phyloP scores from a whole-genome alignment of 2,113 vertebrate genomes.

The Sturnus vulgaris region DNA sequence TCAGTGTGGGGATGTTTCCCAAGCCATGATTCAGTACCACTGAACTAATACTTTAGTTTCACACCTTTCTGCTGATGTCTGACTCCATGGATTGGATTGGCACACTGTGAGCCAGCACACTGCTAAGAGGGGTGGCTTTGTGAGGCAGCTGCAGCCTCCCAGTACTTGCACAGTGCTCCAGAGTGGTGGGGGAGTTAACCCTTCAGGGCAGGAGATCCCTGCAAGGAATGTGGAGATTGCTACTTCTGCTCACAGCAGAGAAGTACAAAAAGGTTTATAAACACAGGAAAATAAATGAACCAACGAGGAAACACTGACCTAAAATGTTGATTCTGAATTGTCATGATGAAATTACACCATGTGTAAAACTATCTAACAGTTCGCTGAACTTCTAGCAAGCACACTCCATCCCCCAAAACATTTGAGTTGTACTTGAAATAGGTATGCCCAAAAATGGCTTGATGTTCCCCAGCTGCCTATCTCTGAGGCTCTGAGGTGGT shows the following conservation, averaged over 20 bases:
- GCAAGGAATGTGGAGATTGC: neutral
- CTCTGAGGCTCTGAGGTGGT: neutral
- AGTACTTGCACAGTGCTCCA: neutral
- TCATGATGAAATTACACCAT: neutral
- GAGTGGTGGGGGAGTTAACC: neutral
- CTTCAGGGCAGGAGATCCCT: neutral
- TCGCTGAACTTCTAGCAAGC: neutral
- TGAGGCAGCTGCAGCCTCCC: neutral
- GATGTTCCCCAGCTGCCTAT: neutral
- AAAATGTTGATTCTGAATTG: neutral
- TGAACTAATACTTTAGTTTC: neutral
- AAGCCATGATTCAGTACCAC: neutral
- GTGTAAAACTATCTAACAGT: neutral
- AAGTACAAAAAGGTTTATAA: neutral
- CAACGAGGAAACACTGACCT: neutral
- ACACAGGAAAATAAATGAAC: neutral
- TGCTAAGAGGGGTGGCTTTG: neutral
- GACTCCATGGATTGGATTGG: rapidly evolving
- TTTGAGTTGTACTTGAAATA: neutral
- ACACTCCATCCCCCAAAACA: neutral
- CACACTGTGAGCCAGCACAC: rapidly evolving
- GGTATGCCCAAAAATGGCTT: neutral
- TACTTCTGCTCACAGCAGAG: neutral
- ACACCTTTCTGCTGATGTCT: neutral
- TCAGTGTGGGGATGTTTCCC: neutral